phyloP scores from a whole-genome alignment of 64 coral and sea anemone species.

The Montipora efflorescens region DNA sequence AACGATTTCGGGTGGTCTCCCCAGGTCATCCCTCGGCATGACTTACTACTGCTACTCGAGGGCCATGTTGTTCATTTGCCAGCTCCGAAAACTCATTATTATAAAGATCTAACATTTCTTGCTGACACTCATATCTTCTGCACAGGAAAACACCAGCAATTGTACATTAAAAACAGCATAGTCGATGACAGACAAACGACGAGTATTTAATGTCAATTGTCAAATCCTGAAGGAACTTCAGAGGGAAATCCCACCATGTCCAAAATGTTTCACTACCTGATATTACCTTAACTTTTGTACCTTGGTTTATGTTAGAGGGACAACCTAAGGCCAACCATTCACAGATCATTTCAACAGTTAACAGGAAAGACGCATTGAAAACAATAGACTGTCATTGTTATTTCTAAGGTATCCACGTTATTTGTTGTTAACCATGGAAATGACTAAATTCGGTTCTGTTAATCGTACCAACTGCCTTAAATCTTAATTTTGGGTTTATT shows the following conservation, averaged over 20 bases:
- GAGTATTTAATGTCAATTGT: too few species aligned
- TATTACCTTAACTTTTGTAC: too few species aligned
- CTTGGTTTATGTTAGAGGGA: too few species aligned
- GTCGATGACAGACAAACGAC: not conserved
- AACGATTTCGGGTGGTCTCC: constrained; percentile 39
- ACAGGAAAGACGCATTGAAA: too few species aligned
- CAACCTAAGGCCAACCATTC: too few species aligned
- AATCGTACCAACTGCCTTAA: too few species aligned
- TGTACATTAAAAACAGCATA: constrained; percentile 31
- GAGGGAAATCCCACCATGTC: not conserved
- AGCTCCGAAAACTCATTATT: constrained; percentile 42
- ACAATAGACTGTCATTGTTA: too few species aligned
- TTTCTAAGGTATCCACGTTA: too few species aligned
- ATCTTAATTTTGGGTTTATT: too few species aligned
- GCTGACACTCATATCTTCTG: constrained; percentile 46
- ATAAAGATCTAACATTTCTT: not conserved
- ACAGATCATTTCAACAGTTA: too few species aligned
- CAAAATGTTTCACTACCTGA: not conserved
- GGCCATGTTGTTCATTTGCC: constrained; percentile 35
- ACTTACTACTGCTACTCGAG: constrained; percentile 25
- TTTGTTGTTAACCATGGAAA: too few species aligned
- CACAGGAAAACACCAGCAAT: constrained; percentile 24
- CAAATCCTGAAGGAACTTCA: not conserved
- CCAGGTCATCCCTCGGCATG: constrained; percentile 12
- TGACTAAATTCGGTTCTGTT: too few species aligned